Conservation (phyloP, 2,113 vertebrate species). For the Cichladusa arquata region DNA sequence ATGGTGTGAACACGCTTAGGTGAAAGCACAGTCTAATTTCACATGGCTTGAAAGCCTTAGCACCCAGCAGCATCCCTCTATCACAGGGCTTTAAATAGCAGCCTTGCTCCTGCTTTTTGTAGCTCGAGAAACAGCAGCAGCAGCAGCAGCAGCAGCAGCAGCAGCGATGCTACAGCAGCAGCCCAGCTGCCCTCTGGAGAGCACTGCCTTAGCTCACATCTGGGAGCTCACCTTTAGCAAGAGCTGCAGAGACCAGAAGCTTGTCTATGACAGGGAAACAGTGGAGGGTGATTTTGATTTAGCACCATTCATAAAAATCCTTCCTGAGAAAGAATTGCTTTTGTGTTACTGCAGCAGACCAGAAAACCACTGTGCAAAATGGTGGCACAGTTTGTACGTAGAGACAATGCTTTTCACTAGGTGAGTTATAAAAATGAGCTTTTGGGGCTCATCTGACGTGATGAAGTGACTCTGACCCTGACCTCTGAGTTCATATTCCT, state of each 20-base stretch:
- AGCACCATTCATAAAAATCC: not conserved
- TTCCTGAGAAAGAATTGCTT: not conserved
- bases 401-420: not conserved
- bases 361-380: not conserved
- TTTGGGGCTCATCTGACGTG: not conserved
- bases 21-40: not conserved
- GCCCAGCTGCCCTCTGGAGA: not conserved
- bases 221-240: slow-evolving; percentile 5
- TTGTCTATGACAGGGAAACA: not conserved
- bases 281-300: not conserved
- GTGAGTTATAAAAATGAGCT: not conserved
- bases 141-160: not conserved
- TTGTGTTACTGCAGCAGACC: not conserved
- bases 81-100: not conserved
- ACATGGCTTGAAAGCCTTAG: not conserved
- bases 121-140: not conserved
- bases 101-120: not conserved
- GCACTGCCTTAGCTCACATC: not conserved
- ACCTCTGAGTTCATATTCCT: not conserved
- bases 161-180: not conserved
- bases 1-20: not conserved
- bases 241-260: not conserved
- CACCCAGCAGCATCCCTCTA: not conserved
- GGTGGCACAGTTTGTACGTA: not conserved
- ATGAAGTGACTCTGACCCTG: not conserved